Percentiles rank a stretch among this genome's conserved stretches.
Conservation (phyloP, 2,888 invertebrate species). For the Barypeithes pellucidus region DNA sequence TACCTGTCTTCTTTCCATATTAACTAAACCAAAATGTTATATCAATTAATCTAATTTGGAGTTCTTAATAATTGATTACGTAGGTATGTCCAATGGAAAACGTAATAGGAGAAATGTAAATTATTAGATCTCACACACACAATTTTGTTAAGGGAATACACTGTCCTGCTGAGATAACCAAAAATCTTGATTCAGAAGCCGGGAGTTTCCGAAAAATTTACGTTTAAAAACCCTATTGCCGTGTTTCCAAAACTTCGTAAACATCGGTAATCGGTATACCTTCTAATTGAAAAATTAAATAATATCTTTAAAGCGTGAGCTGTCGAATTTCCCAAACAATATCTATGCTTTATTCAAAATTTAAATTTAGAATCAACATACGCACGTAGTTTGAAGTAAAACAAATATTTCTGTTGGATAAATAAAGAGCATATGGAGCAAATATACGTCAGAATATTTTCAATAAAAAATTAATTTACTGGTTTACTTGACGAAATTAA, state of each 20-base stretch:
- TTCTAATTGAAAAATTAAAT: conserved; percentile 6
- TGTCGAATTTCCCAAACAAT: conserved; percentile 31
- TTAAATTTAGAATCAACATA: conserved; percentile 50
- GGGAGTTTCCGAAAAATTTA: no score
- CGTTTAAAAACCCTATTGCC: no score
- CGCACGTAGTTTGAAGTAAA: conserved; percentile 45
- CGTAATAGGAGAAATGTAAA: no score
- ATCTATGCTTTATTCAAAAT: conserved; percentile 34
- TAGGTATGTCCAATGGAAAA: no score
- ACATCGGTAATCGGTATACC: no score
- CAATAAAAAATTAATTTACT: conserved; percentile 22
- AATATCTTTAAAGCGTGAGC: conserved; percentile 13
- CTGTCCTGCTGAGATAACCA: no score
- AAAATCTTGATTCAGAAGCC: no score
- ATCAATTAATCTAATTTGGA: background rate
- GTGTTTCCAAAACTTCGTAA: no score
- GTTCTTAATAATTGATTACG: no score
- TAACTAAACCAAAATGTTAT: background rate
- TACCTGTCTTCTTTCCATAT: background rate
- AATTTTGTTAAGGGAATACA: no score
- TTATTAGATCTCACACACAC: no score
- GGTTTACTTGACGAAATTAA: background rate
- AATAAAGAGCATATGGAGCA: conserved; percentile 39
- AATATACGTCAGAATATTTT: conserved; percentile 34
- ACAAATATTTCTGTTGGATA: conserved; percentile 41